Evolutionary conservation across 2,888 invertebrate species (phyloP).

Genomic region (Xanthorhoe spadicearia): DNA sequence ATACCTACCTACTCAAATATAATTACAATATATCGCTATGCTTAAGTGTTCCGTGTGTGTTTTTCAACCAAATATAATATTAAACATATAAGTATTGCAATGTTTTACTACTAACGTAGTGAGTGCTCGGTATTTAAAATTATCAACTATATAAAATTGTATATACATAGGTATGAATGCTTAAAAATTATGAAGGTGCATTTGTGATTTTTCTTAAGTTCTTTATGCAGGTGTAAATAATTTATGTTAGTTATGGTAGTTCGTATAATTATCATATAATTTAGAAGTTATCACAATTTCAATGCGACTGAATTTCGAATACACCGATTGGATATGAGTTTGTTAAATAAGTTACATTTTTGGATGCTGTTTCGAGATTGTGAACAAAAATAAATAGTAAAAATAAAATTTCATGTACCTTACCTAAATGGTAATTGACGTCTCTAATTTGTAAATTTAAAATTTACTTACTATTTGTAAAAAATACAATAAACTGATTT

Average conservation of each 20-base stretch:
- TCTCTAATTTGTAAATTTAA: not conserved
- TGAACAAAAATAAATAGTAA: not conserved
- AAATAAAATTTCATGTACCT: not conserved
- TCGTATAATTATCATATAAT: conserved; percentile 64
- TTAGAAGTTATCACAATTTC: conserved; percentile 64
- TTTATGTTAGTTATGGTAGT: conserved; percentile 75
- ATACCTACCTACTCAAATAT: conserved; percentile 14
- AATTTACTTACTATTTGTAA: not conserved
- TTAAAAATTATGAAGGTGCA: conserved; percentile 66
- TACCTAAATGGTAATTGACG: not conserved
- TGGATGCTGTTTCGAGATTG: not conserved
- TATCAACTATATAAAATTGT: conserved; percentile 63
- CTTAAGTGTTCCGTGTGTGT: conserved; percentile 37
- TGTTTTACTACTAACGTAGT: conserved; percentile 41
- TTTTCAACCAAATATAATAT: conserved; percentile 40
- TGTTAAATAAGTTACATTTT: not conserved
- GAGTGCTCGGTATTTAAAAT: conserved; percentile 44
- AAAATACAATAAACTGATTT: not conserved
- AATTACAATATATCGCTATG: conserved; percentile 30
- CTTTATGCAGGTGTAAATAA: conserved; percentile 76
- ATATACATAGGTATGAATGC: conserved; percentile 68
- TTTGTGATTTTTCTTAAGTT: conserved; percentile 70
- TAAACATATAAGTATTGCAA: conserved; percentile 37
- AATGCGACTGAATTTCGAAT: conserved; percentile 68
- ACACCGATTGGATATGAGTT: conserved; percentile 42